Evolutionary conservation across 1,140 invertebrate genomes (phyloP), one percentile per base, ranked within the genome.

Genomic region (Platyura marginata): DNA sequence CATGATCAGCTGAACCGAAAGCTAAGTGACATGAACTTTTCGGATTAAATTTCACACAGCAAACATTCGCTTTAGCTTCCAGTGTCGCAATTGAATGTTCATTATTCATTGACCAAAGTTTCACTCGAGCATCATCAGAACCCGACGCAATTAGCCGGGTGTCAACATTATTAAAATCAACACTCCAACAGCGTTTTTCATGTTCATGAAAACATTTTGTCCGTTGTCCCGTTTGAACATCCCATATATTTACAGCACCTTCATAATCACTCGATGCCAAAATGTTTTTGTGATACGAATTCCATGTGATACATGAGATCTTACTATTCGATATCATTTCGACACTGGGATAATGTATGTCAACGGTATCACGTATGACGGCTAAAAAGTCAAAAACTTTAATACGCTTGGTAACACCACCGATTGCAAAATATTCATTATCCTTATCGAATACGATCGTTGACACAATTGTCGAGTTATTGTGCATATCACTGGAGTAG

Each of bases 361-460:
- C 86, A 10, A 85, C 75, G 1, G 72, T 69, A 57, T 91, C 87
- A 32, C 80, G 69, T 38, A 94, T 77, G 11, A 95, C 86, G 39
- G 74, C 71, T 21, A 76, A 74, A 63, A 89, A 96, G 55, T 96
- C 90, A 67, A 90, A 86, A 18, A 94, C 78, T 64, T 95, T 94
- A 29, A 97, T 96, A 44, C 87, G 75, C 57, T 92, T 94, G 0
- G 91, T 94, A 2, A 97, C 90, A 13, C 93, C 92, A 34, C 91
- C 92, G 48, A 96, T 92, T 0, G 91, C 92, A 66, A 97, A 95
- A 63, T 81, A 90, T 65, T 96, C 91, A 59, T 87, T 84, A 60
- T 96, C 91, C 62, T 92, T 89, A 56, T 97, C 91, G 65, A 97
- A 97, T 63, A 96, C 92, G 49, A 97, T 94, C 49, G 87, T 91